Conservation (phyloP, 2,113 vertebrate genomes). For the Paracanthobrama guichenoti region DNA sequence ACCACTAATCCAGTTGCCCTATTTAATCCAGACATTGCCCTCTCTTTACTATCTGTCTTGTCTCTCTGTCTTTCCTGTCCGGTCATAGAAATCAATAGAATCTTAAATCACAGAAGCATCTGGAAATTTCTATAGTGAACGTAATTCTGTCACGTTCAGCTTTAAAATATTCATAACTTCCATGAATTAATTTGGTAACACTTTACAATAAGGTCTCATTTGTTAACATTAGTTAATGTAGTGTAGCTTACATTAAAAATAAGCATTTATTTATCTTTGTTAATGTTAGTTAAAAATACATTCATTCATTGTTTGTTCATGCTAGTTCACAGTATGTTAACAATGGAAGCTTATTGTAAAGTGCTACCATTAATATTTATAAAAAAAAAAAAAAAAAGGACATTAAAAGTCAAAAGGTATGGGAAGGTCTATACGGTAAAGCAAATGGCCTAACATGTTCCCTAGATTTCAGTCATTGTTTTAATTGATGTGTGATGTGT, state of each 20-base stretch:
- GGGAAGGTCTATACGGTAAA: not conserved
- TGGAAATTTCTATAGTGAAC: not conserved
- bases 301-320: too few relatives aligned
- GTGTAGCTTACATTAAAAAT: too few relatives aligned
- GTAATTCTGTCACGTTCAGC: not conserved
- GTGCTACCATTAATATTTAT: too few relatives aligned
- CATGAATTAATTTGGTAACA: too few relatives aligned
- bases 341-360: too few relatives aligned
- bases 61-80: not conserved
- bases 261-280: too few relatives aligned
- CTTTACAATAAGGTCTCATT: too few relatives aligned
- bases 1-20: constrained; percentile 52
- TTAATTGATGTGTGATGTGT: not conserved
- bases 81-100: not conserved
- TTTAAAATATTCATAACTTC: too few relatives aligned
- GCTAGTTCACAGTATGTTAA: too few relatives aligned
- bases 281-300: too few relatives aligned
- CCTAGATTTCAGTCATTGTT: constrained; percentile 2
- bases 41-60: not conserved
- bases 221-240: too few relatives aligned
- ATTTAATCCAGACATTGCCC: constrained; percentile 41
- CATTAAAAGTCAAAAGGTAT: not conserved
- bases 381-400: not conserved
- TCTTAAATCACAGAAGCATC: not conserved
- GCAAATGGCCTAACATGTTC: not conserved